phyloP scores from a whole-genome alignment of 2,113 vertebrate genomes.

The Heterochromis multidens region DNA sequence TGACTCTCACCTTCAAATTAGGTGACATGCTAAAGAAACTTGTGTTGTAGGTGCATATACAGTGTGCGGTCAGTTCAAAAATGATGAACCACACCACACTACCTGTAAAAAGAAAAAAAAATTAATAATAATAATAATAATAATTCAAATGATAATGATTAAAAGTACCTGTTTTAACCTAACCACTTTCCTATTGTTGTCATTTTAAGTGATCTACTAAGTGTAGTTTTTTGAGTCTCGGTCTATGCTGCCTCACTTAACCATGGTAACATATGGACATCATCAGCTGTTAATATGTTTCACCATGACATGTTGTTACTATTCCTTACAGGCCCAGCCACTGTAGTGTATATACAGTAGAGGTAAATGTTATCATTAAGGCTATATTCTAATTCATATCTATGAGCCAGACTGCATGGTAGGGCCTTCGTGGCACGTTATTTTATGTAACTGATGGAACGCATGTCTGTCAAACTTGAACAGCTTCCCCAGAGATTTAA shows the following conservation, averaged over 20 bases:
- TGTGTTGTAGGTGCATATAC: background rate
- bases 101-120: background rate
- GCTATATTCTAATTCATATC: constrained; percentile 77
- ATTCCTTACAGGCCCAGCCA: constrained; percentile 77
- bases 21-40: background rate
- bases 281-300: constrained; percentile 78
- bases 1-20: background rate
- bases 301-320: constrained; percentile 76
- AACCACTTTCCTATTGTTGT: background rate
- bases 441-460: constrained; percentile 69
- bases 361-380: constrained; percentile 82
- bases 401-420: constrained; percentile 68
- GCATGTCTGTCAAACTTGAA: constrained; percentile 63
- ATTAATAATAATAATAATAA: background rate
- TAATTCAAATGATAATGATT: background rate
- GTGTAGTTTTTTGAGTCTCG: background rate
- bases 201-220: constrained; percentile 11
- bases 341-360: constrained; percentile 77
- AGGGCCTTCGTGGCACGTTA: constrained; percentile 58
- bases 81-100: background rate
- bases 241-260: constrained; percentile 35
- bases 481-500: constrained; percentile 58
- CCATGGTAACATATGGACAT: constrained; percentile 75
- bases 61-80: background rate
- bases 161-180: background rate